phyloP scores from a whole-genome alignment of 1,140 invertebrate genomes.

The Cardiocondyla obscurior region DNA sequence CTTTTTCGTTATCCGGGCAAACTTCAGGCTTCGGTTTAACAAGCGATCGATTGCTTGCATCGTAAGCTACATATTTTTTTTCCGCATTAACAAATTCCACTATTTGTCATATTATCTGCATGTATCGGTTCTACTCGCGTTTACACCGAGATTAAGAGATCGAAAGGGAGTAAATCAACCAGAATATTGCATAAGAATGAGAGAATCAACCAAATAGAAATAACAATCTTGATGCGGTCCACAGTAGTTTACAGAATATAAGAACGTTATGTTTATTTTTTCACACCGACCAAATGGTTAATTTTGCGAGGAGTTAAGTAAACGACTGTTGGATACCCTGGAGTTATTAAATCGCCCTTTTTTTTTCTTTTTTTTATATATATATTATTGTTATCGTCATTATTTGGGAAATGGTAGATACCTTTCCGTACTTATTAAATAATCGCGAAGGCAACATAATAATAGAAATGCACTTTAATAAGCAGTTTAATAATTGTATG shows the following conservation, averaged over 20 bases:
- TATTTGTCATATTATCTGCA: conserved; percentile 47
- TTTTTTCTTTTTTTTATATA: too few relatives aligned
- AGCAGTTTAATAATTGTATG: conserved; percentile 47
- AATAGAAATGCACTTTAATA: not conserved
- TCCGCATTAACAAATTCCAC: not conserved
- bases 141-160: conserved; percentile 49
- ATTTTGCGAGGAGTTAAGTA: conserved; percentile 73
- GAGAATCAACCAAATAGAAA: conserved; percentile 75
- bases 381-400: not conserved
- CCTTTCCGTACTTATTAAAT: conserved; percentile 53
- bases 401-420: not conserved
- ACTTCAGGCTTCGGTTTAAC: conserved; percentile 5
- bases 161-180: conserved; percentile 23
- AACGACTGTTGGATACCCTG: conserved; percentile 33
- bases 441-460: not conserved
- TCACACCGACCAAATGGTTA: conserved; percentile 74
- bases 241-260: conserved; percentile 77
- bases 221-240: conserved; percentile 78
- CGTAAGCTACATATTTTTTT: conserved; percentile 19
- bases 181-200: conserved; percentile 44
- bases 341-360: conserved; percentile 23
- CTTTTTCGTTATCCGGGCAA: not conserved
- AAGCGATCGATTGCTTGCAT: conserved; percentile 16
- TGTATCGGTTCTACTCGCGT: conserved; percentile 23
- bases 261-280: conserved; percentile 80